These are phyloP conservation scores for Pygoscelis adeliae DNA, from an alignment of 2,113 vertebrate genomes.

Conservation along the genomic window DNA sequence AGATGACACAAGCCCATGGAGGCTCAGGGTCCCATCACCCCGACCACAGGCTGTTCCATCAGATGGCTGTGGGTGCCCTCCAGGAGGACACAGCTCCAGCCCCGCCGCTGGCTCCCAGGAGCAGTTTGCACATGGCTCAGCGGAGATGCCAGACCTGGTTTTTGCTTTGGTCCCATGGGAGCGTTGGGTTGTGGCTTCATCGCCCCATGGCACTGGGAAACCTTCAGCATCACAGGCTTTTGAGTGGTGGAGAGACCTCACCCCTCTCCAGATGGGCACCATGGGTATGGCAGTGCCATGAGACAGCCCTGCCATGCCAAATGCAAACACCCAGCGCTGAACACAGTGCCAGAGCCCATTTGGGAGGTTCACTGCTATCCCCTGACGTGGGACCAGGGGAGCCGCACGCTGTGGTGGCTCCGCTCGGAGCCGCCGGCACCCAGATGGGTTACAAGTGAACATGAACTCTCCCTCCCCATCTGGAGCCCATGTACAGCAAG, in stretches of 20 bases:
- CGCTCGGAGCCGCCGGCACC: slow-evolving; percentile 62
- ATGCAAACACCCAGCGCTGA: slow-evolving; percentile 10
- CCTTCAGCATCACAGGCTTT: neutral
- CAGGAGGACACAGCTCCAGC: neutral
- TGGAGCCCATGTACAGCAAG: slow-evolving; percentile 78
- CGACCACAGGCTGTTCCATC: no score
- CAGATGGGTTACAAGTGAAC: slow-evolving; percentile 75
- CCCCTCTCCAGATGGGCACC: neutral
- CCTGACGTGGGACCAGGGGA: slow-evolving; percentile 6
- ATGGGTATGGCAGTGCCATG: neutral
- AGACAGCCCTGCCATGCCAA: slow-evolving; percentile 26
- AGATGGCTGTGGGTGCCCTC: neutral
- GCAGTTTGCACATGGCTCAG: neutral
- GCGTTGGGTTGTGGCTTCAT: neutral
- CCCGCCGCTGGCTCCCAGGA: neutral
- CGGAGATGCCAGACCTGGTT: neutral
- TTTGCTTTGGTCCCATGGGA: neutral
- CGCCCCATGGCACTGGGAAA: neutral
- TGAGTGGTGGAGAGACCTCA: neutral
- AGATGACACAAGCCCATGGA: neutral
- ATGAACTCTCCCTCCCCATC: slow-evolving; percentile 74
- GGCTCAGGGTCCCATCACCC: neutral
- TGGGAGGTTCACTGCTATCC: slow-evolving; percentile 17
- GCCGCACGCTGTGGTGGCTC: slow-evolving; percentile 51
- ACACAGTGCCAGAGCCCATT: neutral